Conservation (phyloP, 2,113 vertebrate genomes). For the Aldabrachelys gigantea region DNA sequence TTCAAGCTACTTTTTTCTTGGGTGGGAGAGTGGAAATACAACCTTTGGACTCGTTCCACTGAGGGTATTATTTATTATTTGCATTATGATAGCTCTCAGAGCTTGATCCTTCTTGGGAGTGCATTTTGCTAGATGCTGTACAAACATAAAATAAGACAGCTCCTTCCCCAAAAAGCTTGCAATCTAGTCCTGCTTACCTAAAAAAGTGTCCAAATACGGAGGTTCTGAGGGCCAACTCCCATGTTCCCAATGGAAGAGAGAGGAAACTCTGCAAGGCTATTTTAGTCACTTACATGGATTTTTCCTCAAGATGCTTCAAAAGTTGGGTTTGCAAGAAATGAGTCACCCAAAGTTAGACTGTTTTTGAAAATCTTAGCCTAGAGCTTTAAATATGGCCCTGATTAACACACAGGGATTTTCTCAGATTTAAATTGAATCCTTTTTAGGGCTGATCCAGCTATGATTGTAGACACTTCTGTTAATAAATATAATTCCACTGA, state of each 20-base stretch:
- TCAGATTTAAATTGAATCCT: constrained; percentile 18
- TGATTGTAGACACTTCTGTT: background rate
- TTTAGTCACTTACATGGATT: background rate
- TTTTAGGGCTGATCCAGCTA: constrained; percentile 28
- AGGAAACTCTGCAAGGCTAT: background rate
- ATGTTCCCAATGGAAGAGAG: background rate
- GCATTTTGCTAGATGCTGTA: background rate
- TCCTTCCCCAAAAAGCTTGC: background rate
- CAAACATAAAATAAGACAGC: rapidly evolving
- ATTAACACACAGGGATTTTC: background rate
- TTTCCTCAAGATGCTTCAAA: background rate
- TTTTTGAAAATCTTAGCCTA: background rate
- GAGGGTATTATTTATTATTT: background rate
- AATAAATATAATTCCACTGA: constrained; percentile 54
- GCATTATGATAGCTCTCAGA: background rate
- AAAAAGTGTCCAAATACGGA: background rate
- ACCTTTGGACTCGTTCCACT: background rate
- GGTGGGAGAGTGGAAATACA: background rate
- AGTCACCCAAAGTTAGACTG: background rate
- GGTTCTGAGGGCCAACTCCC: background rate
- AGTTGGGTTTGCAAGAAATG: background rate
- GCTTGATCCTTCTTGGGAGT: background rate
- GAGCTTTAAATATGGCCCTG: background rate
- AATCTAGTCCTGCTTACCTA: background rate
- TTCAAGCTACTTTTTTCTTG: background rate